A percentile compares a stretch with the other conserved stretches of the same genome.
These are phyloP conservation scores for Lonchura striata DNA, from an alignment of 2,113 vertebrate species.

Conservation along the genomic window DNA sequence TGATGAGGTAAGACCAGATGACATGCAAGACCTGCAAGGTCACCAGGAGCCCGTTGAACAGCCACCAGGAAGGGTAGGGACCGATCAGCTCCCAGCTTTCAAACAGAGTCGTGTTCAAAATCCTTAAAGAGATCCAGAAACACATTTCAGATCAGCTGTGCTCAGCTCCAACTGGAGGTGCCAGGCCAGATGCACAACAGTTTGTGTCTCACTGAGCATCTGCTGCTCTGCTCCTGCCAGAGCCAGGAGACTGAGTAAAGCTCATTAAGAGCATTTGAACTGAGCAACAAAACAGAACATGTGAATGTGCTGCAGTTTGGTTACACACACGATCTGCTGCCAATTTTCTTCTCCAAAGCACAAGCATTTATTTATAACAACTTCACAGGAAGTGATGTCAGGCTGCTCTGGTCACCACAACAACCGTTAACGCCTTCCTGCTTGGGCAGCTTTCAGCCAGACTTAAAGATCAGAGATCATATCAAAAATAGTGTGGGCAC, in stretches of 20 bases:
- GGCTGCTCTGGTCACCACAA: not conserved
- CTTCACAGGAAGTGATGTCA: slow-evolving; percentile 27
- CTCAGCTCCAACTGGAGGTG: not conserved
- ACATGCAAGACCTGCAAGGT: slow-evolving; percentile 87
- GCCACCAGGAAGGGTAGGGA: slow-evolving; percentile 94
- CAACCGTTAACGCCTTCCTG: not conserved
- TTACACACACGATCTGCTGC: not conserved
- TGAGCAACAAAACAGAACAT: not conserved
- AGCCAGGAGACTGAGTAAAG: not conserved
- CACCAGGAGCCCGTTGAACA: slow-evolving; percentile 89
- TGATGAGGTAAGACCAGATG: slow-evolving; percentile 95
- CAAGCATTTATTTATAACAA: not conserved
- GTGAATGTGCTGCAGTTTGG: not conserved
- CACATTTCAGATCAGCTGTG: not conserved
- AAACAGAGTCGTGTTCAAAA: slow-evolving; percentile 92
- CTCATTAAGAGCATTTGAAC: not conserved
- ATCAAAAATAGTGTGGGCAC: not conserved
- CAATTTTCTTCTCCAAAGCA: not conserved
- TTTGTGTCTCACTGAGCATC: not conserved
- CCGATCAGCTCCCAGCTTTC: slow-evolving; percentile 95
- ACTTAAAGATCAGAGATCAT: not conserved
- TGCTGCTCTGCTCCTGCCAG: slow-evolving; percentile 22
- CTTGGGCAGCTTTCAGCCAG: not conserved
- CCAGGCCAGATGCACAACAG: not conserved
- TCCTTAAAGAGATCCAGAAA: slow-evolving; percentile 74